Conservation (phyloP, 1,140 invertebrate genomes). For the Globodera ellingtonae region DNA sequence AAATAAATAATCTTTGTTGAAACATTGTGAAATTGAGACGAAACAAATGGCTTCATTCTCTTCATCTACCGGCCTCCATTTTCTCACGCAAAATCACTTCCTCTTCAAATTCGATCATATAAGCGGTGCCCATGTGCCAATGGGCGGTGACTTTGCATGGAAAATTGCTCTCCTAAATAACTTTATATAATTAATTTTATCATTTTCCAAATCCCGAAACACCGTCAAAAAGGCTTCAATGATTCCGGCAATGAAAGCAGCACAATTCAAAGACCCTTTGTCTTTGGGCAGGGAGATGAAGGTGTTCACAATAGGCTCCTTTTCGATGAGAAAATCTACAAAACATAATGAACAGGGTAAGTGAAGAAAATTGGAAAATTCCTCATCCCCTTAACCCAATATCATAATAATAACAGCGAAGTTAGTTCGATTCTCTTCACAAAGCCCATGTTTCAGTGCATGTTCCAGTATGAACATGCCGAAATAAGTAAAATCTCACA, state of each 20-base stretch:
- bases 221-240: conserved; percentile 91
- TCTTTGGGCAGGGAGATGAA: conserved; percentile 97
- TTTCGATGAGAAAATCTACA: conserved; percentile 91
- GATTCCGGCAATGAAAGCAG: conserved; percentile 96
- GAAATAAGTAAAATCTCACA: conserved; percentile 67
- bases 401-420: not conserved
- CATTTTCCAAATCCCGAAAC: conserved; percentile 55
- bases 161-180: conserved; percentile 60
- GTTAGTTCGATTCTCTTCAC: too few species aligned
- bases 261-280: conserved; percentile 93
- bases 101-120: conserved; percentile 98
- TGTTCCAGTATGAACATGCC: too few species aligned
- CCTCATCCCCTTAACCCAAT: not conserved
- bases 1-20: not conserved
- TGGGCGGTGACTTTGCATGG: conserved; percentile 72
- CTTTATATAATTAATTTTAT: not conserved
- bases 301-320: conserved; percentile 92
- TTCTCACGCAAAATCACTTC: conserved; percentile 88
- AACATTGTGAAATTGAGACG: not conserved
- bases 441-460: too few species aligned
- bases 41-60: not conserved
- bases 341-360: not conserved
- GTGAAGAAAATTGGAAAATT: not conserved
- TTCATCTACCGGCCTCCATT: conserved; percentile 5
- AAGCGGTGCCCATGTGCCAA: conserved; percentile 98